phyloP scores from a whole-genome alignment of 1,140 invertebrate species.

The Chrysopa pallens region DNA sequence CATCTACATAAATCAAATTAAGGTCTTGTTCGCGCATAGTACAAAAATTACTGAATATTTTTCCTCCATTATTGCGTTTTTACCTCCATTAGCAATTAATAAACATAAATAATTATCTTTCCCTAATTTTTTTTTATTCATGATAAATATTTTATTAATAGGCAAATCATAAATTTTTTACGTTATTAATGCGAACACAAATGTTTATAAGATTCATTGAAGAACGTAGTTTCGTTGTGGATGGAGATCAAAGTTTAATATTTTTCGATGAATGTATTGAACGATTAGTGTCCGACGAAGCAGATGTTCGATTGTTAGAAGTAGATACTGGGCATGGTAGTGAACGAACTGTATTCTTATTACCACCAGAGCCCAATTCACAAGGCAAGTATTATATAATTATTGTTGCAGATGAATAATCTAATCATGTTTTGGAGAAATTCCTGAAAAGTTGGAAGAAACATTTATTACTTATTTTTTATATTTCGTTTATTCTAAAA shows the following conservation, averaged over 20 bases:
- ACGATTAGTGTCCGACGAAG: constrained; percentile 40
- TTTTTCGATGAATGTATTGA: constrained; percentile 98
- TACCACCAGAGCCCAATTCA: constrained; percentile 69
- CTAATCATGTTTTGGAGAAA: background rate
- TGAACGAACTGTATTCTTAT: constrained; percentile 87
- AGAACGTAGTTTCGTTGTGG: constrained; percentile 94
- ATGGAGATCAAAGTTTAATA: constrained; percentile 80
- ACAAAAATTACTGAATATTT: no score
- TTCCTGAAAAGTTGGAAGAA: no score
- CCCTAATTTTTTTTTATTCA: background rate
- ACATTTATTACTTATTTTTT: background rate
- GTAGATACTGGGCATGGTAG: constrained; percentile 32
- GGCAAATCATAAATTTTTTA: constrained; percentile 81
- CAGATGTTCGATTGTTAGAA: constrained; percentile 16
- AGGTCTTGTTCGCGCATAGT: no score
- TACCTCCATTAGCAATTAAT: no score
- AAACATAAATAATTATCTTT: background rate
- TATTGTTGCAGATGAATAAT: background rate
- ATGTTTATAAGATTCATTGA: constrained; percentile 98
- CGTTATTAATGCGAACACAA: constrained; percentile 78
- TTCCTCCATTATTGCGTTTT: no score
- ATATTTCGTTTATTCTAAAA: no score
- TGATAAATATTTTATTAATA: constrained; percentile 14
- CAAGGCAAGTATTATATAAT: constrained; percentile 13
- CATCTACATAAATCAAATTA: no score